A percentile compares a stretch with the other conserved stretches of the same genome.
Evolutionary conservation across 2,113 vertebrate species (phyloP).

Genomic region (Glaucomys volans): DNA sequence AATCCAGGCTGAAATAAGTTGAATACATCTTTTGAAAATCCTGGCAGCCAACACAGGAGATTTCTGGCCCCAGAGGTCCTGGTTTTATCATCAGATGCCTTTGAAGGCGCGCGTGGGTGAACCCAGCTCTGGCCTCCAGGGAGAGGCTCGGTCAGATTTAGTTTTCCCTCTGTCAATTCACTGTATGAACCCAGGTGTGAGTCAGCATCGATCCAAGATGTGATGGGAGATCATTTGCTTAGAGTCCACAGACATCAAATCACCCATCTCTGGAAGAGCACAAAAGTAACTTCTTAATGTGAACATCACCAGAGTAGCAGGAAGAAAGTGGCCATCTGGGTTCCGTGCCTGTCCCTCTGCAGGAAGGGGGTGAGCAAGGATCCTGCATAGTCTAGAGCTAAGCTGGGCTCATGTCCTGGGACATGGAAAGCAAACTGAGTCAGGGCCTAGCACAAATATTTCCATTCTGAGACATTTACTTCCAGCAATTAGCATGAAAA

Average conservation of each 20-base stretch:
- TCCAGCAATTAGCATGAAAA: neutral
- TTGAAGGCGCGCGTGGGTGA: neutral
- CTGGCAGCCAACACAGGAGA: neutral
- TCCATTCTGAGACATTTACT: constrained; percentile 24
- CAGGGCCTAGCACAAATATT: neutral
- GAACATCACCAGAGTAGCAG: neutral
- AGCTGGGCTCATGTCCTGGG: neutral
- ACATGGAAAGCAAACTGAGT: neutral
- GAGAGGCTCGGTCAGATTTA: neutral
- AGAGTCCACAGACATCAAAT: neutral
- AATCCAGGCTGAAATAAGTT: neutral
- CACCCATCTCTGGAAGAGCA: no score
- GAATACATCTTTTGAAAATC: neutral
- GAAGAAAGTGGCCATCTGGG: neutral
- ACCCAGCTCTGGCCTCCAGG: neutral
- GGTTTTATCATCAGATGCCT: neutral
- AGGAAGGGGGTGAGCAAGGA: neutral
- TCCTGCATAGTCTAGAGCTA: neutral
- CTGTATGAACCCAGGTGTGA: neutral
- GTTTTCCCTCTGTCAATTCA: neutral
- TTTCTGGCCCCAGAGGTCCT: neutral
- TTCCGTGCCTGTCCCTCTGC: neutral
- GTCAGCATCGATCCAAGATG: neutral
- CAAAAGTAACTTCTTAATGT: neutral
- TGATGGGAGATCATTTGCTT: neutral